Conservation (phyloP, 1,140 invertebrate genomes). For the Platorchestia sp. region DNA sequence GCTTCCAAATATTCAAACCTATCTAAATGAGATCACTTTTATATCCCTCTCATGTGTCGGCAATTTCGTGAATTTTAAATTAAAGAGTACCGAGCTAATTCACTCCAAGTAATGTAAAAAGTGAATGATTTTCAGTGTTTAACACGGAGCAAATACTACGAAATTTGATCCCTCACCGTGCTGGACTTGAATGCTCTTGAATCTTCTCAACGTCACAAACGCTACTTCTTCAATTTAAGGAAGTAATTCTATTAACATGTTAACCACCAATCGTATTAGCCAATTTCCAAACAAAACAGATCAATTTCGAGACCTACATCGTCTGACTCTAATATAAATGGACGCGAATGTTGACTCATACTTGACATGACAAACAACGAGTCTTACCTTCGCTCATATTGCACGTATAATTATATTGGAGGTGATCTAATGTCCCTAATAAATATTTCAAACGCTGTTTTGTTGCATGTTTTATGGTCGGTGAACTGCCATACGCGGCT, state of each 20-base stretch:
- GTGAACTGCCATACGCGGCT: not conserved
- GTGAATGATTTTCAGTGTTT: too few species aligned
- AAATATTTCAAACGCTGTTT: not conserved
- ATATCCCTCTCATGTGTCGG: too few species aligned
- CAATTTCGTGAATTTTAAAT: too few species aligned
- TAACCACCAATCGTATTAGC: too few species aligned
- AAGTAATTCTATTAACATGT: too few species aligned
- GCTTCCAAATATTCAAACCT: too few species aligned
- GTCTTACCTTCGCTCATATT: not conserved
- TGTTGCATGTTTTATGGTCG: not conserved
- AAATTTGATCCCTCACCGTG: not conserved
- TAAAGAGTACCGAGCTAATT: too few species aligned
- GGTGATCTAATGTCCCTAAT: not conserved
- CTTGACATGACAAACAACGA: not conserved
- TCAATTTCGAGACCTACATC: not conserved
- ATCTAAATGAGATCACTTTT: too few species aligned
- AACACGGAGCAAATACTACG: not conserved
- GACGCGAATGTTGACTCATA: not conserved
- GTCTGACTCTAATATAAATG: not conserved
- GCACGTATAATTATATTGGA: not conserved
- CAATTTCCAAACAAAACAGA: not conserved
- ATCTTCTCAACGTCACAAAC: not conserved
- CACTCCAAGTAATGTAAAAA: too few species aligned
- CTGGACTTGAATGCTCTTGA: not conserved
- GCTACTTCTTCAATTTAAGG: too few species aligned